Base-by-base conservation (phyloP, 2,888 invertebrate genomes). In the Yponomeuta evonymella region DNA sequence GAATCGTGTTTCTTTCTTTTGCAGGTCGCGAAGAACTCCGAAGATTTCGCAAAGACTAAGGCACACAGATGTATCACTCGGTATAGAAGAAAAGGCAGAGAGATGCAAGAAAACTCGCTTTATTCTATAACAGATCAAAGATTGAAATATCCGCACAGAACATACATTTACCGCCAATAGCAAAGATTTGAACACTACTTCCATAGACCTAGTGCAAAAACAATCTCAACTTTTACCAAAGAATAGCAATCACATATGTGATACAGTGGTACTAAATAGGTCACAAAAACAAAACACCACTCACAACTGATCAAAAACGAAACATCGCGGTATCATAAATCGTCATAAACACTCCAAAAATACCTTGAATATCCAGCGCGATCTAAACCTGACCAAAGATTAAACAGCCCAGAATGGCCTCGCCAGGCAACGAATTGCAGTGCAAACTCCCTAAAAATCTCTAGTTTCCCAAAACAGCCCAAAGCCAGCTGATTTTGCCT, bases 1-100 rank as follows among this genome's bases (percentile, higher is more conserved):
- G 81, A 81, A 84, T 82, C 82, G 79, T 84, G 83, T 79, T 82
- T 85, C 84, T 58, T 84, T 88, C 80, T 83, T 87, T 62, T 83
- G 79, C 87, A 81, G 84, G 83, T 82, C 81, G 80, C 79, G 78
- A 43, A 48, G 48, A 30, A 48, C 70, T n/a, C 64, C 51, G 15
- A 58, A 12, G 51, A 58, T 58, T 12, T 15, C 15, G 12, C 43
- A 64, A 30, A 48, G 65, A 48, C 29, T 48, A 67, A 33, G 62
- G n/a, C 10, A 9, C 29, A 11, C 72, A 68, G 51, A 72, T 67
- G 51, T 30, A 23, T 51, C 51, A 67, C 62, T 62, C 33, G 8
- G 62, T 62, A 5, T 65, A 30, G 70, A 66, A 66, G 66, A 8
- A 15, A 12, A 58, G 51, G 5, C 4, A 58, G 51, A 58, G 51